Conservation (phyloP, 2,888 invertebrate genomes). For the Yponomeuta malinellus region DNA sequence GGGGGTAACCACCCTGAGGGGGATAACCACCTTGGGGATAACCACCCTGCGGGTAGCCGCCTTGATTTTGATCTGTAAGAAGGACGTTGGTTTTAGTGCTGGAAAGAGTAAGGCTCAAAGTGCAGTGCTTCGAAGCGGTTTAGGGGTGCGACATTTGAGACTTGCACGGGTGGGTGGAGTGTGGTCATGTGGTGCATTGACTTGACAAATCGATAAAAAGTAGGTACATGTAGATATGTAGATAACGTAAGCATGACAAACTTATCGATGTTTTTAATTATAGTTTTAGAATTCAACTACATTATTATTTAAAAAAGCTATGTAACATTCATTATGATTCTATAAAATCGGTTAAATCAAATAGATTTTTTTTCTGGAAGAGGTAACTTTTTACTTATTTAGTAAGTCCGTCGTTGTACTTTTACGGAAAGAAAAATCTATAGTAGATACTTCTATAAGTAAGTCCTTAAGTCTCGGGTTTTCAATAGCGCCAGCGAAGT, state of each 20-base stretch:
- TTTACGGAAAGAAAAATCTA: too few relatives aligned
- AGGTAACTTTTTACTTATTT: too few relatives aligned
- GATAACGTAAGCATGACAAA: not conserved
- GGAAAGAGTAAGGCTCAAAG: not conserved
- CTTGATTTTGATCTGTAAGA: constrained; percentile 55
- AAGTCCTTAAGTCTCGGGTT: too few relatives aligned
- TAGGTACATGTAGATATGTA: not conserved
- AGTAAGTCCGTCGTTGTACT: too few relatives aligned
- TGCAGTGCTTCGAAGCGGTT: not conserved
- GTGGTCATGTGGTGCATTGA: not conserved
- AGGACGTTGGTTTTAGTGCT: not conserved
- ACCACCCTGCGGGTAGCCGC: constrained; percentile 38
- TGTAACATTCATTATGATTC: too few relatives aligned
- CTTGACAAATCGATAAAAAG: not conserved
- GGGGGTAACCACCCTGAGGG: constrained; percentile 44
- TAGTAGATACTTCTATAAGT: too few relatives aligned
- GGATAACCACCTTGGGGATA: constrained; percentile 42
- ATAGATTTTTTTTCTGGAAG: too few relatives aligned
- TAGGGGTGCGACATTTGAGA: not conserved
- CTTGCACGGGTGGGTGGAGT: not conserved
- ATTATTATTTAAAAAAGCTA: too few relatives aligned
- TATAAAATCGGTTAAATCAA: too few relatives aligned
- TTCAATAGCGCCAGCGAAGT: too few relatives aligned
- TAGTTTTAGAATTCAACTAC: too few relatives aligned
- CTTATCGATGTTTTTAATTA: too few relatives aligned